These are phyloP conservation scores for Glyphotaelius pellucidus DNA, from an alignment of 2,888 invertebrate genomes.

Conservation along the genomic window DNA sequence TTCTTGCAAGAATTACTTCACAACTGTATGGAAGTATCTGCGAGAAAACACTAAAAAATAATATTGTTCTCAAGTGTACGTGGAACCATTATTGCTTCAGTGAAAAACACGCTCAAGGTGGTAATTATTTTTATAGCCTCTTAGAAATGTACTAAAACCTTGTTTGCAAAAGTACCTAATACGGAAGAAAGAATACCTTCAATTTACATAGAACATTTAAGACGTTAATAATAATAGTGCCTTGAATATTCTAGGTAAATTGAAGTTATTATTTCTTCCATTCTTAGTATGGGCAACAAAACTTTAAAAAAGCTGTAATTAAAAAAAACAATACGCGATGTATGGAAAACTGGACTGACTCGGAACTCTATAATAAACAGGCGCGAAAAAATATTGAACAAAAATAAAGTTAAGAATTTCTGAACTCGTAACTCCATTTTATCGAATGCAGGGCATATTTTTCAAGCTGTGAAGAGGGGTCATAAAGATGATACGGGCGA, in stretches of 20 bases:
- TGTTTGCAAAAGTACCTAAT: neutral
- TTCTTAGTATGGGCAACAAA: no score
- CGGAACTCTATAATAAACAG: neutral
- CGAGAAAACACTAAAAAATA: neutral
- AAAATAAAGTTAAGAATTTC: neutral
- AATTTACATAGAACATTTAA: neutral
- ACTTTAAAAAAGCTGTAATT: neutral
- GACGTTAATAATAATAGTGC: neutral
- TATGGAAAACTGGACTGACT: neutral
- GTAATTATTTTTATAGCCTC: neutral
- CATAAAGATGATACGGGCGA: neutral
- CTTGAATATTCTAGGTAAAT: no score
- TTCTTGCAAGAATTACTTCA: neutral
- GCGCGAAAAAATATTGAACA: neutral
- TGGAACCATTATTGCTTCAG: neutral
- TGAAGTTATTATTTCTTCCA: no score
- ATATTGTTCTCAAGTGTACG: neutral
- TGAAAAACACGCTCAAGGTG: neutral
- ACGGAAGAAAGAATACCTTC: neutral
- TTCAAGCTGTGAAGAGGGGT: neutral
- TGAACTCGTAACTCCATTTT: slow-evolving; percentile 2
- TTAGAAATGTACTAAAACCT: neutral
- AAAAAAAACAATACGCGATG: neutral
- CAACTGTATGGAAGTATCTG: neutral
- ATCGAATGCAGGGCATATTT: neutral